These are phyloP conservation scores for Peromyscus melanophrys DNA, from an alignment of 2,797 vertebrate species.

Conservation along the genomic window DNA sequence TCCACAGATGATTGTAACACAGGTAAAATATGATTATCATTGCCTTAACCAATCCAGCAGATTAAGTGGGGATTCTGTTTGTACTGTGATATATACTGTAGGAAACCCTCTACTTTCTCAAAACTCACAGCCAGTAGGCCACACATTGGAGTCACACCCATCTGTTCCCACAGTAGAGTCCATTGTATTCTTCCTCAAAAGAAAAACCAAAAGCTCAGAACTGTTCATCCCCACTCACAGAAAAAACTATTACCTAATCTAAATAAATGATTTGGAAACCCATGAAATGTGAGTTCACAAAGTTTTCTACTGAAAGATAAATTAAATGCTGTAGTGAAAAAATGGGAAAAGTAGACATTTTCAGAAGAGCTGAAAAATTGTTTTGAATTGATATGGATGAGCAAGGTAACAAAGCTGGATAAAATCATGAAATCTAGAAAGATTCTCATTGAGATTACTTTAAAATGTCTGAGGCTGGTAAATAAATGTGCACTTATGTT, in stretches of 20 bases:
- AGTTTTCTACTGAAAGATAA: slow-evolving; percentile 54
- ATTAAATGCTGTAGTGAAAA: slow-evolving; percentile 58
- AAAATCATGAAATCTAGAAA: neutral
- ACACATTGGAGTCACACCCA: neutral
- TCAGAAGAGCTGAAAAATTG: no score
- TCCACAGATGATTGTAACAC: neutral
- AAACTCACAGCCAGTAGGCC: neutral
- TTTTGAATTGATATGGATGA: neutral
- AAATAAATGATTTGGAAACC: slow-evolving; percentile 45
- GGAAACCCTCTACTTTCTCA: neutral
- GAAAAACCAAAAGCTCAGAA: slow-evolving; percentile 15
- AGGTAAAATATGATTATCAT: neutral
- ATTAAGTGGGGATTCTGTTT: neutral
- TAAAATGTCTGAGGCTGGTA: neutral
- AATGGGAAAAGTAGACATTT: neutral
- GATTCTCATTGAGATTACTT: neutral
- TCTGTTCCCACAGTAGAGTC: neutral
- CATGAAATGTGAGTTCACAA: slow-evolving; percentile 16
- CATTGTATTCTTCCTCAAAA: slow-evolving; percentile 32
- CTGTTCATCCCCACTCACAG: neutral
- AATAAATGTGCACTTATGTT: slow-evolving; percentile 8
- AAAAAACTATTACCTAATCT: slow-evolving; percentile 53
- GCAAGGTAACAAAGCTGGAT: neutral
- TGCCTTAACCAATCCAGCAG: neutral
- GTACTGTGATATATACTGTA: neutral